Evolutionary conservation across 2,888 invertebrate species (phyloP), one percentile per base, ranked within the genome.

Genomic region (Pterostichus madidus): DNA sequence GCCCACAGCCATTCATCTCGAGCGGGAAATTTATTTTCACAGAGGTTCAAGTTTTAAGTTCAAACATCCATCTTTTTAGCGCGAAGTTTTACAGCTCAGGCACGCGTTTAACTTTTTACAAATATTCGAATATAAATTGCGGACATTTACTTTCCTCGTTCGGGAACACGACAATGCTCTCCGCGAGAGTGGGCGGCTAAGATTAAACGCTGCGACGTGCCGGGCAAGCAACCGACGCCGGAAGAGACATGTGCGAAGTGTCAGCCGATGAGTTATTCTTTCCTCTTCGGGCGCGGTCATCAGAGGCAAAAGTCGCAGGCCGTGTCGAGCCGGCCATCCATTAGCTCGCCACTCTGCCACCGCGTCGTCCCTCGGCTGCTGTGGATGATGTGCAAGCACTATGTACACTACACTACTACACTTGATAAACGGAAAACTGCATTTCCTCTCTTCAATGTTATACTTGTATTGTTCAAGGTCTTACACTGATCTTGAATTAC

Each of bases 201-300:
- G 79, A 79, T 79, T 44, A 80, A 73, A 81, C 44, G 80, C 24
- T 13, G 17, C 31, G 77, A 46, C 24, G 24, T 15, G n/a, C 75
- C 11, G 35, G 61, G 87, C 39, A 39, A 86, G 49, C 13, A n/a
- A 49, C 49, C 49, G 56, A 5, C 56, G 68, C 44, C 86, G 85
- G 85, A 86, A 88, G 87, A 87, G 87, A 87, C 88, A 88, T 89
- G 88, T 89, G 88, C 87, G 87, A 87, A 86, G 86, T 87, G 88
- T 88, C 88, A 87, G 84, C 79, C 85, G 75, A 85, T 87, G 88
- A 89, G 86, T 88, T 88, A 89, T 88, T 87, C 86, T 87, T 89
- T 88, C 88, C 89, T 88, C 86, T 85, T 85, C 44, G 17, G 73
- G 32, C 35, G 61, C 44, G 81, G 81, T 82, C 81, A 84, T 80